A percentile compares a stretch with the other conserved stretches of the same genome.
Evolutionary conservation across 1,140 invertebrate genomes (phyloP).

Genomic region (Hycleus phaleratus): DNA sequence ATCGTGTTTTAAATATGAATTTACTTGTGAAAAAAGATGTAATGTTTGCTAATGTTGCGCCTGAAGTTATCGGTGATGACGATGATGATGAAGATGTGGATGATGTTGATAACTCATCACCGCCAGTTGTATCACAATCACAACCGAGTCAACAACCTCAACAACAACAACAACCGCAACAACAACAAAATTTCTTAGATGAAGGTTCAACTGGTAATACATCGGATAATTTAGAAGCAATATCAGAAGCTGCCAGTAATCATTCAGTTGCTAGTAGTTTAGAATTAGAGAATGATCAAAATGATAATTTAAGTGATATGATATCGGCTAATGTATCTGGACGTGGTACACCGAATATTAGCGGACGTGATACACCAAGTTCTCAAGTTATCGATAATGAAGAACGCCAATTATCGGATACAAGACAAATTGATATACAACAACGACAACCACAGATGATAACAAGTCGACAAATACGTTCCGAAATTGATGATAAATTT

Average conservation of each 20-base stretch:
- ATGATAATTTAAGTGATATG: slow-evolving; percentile 91
- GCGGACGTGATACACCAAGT: slow-evolving; percentile 88
- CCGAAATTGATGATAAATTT: slow-evolving; percentile 97
- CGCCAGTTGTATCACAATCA: no score
- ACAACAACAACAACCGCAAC: slow-evolving; percentile 44
- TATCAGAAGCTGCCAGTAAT: slow-evolving; percentile 90
- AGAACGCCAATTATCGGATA: slow-evolving; percentile 45
- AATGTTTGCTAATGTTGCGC: not conserved
- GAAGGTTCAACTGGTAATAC: slow-evolving; percentile 81
- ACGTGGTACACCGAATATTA: slow-evolving; percentile 65
- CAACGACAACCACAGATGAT: slow-evolving; percentile 46
- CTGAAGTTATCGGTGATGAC: slow-evolving; percentile 1
- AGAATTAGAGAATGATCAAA: slow-evolving; percentile 75
- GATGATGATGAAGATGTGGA: slow-evolving; percentile 1
- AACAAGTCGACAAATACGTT: slow-evolving; percentile 64
- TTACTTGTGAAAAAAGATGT: slow-evolving; percentile 18
- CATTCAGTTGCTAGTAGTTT: slow-evolving; percentile 90
- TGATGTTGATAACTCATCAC: no score
- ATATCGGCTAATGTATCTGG: slow-evolving; percentile 94
- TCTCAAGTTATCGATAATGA: slow-evolving; percentile 84
- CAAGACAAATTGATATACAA: slow-evolving; percentile 29
- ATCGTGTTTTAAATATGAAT: slow-evolving; percentile 49
- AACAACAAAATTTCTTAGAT: slow-evolving; percentile 53
- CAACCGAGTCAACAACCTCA: no score
- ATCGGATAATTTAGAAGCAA: slow-evolving; percentile 88